Conservation (phyloP, 2,888 invertebrate species). For the Leptopilina syphax region DNA sequence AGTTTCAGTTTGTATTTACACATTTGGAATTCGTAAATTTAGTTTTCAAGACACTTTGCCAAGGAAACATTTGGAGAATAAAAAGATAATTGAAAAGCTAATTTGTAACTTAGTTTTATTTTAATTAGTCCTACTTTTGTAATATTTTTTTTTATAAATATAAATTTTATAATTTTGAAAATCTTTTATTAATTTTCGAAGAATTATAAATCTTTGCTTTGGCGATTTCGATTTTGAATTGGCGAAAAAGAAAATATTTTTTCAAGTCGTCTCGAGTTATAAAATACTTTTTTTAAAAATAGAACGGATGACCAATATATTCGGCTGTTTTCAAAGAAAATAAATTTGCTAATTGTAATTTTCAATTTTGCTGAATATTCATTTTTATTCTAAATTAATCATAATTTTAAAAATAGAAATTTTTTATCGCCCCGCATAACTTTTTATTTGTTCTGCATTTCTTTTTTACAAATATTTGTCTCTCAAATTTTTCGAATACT, state of each 20-base stretch:
- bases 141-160: neutral
- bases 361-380: neutral
- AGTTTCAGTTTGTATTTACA: neutral
- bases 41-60: neutral
- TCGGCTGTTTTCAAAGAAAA: neutral
- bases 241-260: neutral
- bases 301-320: no score
- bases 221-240: no score
- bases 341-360: no score
- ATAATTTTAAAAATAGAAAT: neutral
- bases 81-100: neutral
- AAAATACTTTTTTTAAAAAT: no score
- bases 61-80: neutral
- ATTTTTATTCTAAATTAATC: neutral
- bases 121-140: no score
- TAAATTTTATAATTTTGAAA: neutral
- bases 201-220: no score
- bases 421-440: no score
- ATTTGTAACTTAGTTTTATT: neutral
- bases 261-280: neutral
- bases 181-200: neutral
- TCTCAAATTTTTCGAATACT: no score
- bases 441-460: no score
- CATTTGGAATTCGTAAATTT: conserved; percentile 10
- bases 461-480: no score